Evolutionary conservation across 2,888 invertebrate genomes (phyloP).

Genomic region (Hypselothyrea guttata): DNA sequence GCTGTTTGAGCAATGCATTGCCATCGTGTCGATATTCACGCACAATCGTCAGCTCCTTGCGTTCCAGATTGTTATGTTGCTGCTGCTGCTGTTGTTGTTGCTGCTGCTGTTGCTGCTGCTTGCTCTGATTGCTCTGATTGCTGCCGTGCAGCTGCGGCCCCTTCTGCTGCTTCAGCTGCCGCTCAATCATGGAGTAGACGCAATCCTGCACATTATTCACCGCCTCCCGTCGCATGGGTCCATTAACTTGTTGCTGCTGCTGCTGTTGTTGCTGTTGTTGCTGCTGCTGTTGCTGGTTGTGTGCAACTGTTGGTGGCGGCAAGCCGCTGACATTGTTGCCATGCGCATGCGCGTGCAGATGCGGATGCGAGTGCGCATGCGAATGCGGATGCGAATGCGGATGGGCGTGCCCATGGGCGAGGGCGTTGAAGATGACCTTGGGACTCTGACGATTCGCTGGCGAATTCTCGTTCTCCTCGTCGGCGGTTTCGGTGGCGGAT

Average conservation of each 20-base stretch:
- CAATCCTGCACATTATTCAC: constrained; percentile 90
- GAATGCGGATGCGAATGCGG: constrained; percentile 29
- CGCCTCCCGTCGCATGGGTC: constrained; percentile 71
- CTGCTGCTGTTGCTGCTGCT: constrained; percentile 30
- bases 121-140: constrained; percentile 22
- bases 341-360: constrained; percentile 29
- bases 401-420: constrained; percentile 15
- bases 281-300: constrained; percentile 16
- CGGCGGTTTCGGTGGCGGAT: constrained; percentile 93
- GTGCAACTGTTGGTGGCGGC: constrained; percentile 48
- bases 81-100: constrained; percentile 51
- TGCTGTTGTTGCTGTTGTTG: constrained; percentile 22
- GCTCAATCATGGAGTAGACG: constrained; percentile 92
- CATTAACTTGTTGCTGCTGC: constrained; percentile 33
- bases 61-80: constrained; percentile 58
- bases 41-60: constrained; percentile 81
- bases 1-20: constrained; percentile 68
- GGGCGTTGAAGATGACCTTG: constrained; percentile 80
- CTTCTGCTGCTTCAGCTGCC: constrained; percentile 87
- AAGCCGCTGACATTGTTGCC: constrained; percentile 55
- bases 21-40: constrained; percentile 82
- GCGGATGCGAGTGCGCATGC: constrained; percentile 32
- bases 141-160: constrained; percentile 79
- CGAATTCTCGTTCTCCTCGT: constrained; percentile 88
- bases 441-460: constrained; percentile 84